Base-by-base conservation (phyloP, 1,140 invertebrate genomes). In the Nephila pilipes region DNA sequence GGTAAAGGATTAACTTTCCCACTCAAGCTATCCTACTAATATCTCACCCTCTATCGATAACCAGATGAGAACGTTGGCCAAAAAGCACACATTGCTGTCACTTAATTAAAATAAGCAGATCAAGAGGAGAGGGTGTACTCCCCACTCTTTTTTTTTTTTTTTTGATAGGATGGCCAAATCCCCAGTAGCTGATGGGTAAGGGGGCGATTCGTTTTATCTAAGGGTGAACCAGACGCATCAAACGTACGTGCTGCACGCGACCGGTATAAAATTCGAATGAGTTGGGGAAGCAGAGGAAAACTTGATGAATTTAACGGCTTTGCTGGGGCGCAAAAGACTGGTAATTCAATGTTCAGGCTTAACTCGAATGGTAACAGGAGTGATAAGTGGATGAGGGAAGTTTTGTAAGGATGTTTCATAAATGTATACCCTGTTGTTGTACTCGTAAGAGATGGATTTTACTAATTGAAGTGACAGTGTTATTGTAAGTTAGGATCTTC, bases 41-140 rank as follows among this genome's bases (percentile, higher is more conserved):
- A 91, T 91, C n/a, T 6, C 46, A 25, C 22, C 54, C 29, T 20
- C 58, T 18, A 10, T 4, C 22, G 20, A 25, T 83, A 93, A 93
- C 91, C 65, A 87, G 91, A 93, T 93, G 91, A 93, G 87, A 93
- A 58, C 63, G 63, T 93, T 60, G 63, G 91, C 91, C 91, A 92
- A 85, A 92, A 85, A 85, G 90, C 90, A 92, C 57, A 85, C 91
- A 92, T 92, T 85, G 80, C 60, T 92, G 90, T 93, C 91, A 93
- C 91, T 93, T 93, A 87, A 93, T 93, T 93, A 93, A 93, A 93
- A 93, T 93, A 93, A 93, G 91, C 91, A 93, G 91, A 93, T 93
- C 87, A 93, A 38, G n/a, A 58, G 38, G 16, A n/a, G 16, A n/a
- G 38, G 18, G 63, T 29, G 4, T n/a, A 2, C 65, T n/a, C 14